Evolutionary conservation across 2,113 vertebrate species (phyloP), one percentile per base, ranked within the genome.

Genomic region (Australoheros scitulus): DNA sequence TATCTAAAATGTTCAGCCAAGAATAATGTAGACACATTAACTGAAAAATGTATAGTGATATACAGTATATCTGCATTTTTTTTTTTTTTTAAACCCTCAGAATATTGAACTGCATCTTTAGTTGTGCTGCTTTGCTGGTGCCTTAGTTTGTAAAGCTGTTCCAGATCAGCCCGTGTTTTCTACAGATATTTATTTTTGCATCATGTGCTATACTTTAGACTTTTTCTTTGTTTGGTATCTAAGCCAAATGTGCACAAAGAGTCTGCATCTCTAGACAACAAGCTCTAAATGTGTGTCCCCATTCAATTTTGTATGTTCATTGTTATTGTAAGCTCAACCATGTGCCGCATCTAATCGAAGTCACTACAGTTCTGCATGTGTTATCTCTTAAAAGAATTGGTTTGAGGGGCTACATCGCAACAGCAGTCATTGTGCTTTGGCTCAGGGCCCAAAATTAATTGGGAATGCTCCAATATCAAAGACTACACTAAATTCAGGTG

Each of bases 111-210:
- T 55, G 13, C 26, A n/a, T 52, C 43, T 61, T 61, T 65, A 38
- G 11, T 83, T 78, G 65, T 76, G 29, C 76, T 77, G 80, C 58
- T 17, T 81, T 84, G 75, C 79, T 68, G 84, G 89, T 94, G 93
- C 91, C 92, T 95, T 93, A 86, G 75, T 89, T 76, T 83, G 26
- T 82, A 60, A 87, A 88, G 22, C 29, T 82, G 72, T 79, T 82
- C 61, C 36, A 36, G 72, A 84, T 88, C 47, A 43, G 87, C 70
- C 74, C 79, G 17, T 11, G 15, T 74, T 83, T 87, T 81, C 55
- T 87, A 82, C 7, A 65, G n/a, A 78, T 50, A 43, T 80, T 68
- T 77, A 59, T 77, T 85, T 85, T 76, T 74, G 64, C 64, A 65
- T 61, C 65, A 3, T 64, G 38, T 18, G 58, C 1, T 55, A 34